Conservation (phyloP, 2,888 invertebrate species). For the Eulithis testata region DNA sequence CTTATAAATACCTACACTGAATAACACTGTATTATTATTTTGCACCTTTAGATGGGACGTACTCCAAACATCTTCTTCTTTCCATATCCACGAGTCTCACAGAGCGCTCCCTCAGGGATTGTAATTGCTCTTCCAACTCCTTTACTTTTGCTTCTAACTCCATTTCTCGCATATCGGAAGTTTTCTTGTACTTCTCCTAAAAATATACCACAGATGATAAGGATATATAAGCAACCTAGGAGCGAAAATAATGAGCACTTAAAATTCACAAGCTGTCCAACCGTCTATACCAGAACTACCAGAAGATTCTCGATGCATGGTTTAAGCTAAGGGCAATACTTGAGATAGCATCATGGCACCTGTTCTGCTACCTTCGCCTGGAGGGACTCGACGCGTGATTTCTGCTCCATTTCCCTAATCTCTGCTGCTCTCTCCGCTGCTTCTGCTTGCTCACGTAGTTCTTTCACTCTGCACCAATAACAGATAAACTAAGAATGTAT, state of each 20-base stretch:
- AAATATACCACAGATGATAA: constrained; percentile 15
- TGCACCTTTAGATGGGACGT: constrained; percentile 69
- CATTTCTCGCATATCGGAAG: constrained; percentile 48
- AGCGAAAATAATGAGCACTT: neutral
- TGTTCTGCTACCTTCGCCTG: constrained; percentile 72
- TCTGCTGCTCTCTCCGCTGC: constrained; percentile 54
- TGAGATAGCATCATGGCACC: constrained; percentile 56
- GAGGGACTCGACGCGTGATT: constrained; percentile 56
- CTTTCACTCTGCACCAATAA: constrained; percentile 63
- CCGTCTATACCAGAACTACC: constrained; percentile 7
- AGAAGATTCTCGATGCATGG: constrained; percentile 5
- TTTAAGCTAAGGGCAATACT: constrained; percentile 31
- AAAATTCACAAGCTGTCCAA: neutral
- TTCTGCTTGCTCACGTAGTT: constrained; percentile 65
- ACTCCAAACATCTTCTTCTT: constrained; percentile 64
- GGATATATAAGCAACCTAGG: neutral
- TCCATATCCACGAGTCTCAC: constrained; percentile 65
- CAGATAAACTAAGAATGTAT: neutral
- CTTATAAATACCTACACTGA: neutral
- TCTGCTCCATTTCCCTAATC: constrained; percentile 52
- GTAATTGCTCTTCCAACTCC: constrained; percentile 60
- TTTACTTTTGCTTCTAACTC: constrained; percentile 61
- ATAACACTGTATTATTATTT: neutral
- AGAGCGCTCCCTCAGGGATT: constrained; percentile 61
- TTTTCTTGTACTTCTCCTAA: constrained; percentile 60